phyloP scores from a whole-genome alignment of 1,140 invertebrate species.

The Anastrepha ludens region DNA sequence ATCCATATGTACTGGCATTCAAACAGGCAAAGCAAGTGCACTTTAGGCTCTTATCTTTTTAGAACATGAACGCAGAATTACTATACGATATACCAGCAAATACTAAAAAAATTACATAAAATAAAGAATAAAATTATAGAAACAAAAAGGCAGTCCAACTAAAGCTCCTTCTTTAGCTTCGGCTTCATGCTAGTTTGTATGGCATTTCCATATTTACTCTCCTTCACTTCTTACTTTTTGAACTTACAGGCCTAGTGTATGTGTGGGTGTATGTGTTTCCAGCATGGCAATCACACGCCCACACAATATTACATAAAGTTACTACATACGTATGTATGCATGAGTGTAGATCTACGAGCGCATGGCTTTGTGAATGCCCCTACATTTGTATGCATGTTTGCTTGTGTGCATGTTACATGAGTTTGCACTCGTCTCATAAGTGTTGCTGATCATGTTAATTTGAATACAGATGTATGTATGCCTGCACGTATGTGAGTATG shows the following conservation, averaged over 20 bases:
- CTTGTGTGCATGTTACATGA: neutral
- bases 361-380: neutral
- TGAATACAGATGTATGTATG: neutral
- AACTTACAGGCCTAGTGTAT: neutral
- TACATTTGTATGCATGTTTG: neutral
- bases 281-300: neutral
- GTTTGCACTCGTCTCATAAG: neutral
- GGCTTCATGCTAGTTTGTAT: neutral
- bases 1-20: neutral
- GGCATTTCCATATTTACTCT: neutral
- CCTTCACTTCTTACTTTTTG: neutral
- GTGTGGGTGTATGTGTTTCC: neutral
- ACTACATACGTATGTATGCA: too few relatives aligned
- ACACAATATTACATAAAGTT: neutral
- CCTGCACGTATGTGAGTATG: too few relatives aligned
- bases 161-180: neutral
- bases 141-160: neutral
- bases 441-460: neutral
- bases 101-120: neutral
- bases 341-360: neutral
- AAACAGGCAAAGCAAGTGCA: slow-evolving; percentile 17
- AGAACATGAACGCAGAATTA: neutral
- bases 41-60: neutral
- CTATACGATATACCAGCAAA: too few relatives aligned
- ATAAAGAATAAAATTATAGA: neutral